These are phyloP conservation scores for Morpho deidamia DNA, from an alignment of 2,888 invertebrate species.

Conservation along the genomic window DNA sequence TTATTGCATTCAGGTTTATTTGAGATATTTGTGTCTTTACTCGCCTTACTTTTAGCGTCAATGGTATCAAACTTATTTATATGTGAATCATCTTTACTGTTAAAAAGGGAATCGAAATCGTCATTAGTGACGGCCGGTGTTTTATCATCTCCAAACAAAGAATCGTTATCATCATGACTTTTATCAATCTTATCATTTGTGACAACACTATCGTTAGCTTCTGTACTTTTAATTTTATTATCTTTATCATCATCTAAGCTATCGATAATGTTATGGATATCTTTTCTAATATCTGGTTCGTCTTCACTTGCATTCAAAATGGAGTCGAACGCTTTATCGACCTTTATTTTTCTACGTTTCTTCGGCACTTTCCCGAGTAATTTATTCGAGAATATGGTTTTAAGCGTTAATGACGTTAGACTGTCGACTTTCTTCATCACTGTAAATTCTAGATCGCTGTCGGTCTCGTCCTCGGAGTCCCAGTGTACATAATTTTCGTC, in stretches of 20 bases:
- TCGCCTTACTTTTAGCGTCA: neutral
- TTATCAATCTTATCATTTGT: slow-evolving; percentile 6
- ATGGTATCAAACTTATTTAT: slow-evolving; percentile 8
- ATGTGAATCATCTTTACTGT: slow-evolving; percentile 2
- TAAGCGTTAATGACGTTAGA: slow-evolving; percentile 40
- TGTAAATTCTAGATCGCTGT: slow-evolving; percentile 16
- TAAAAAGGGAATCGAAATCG: slow-evolving; percentile 25
- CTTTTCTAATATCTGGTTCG: slow-evolving; percentile 30
- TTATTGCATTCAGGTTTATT: neutral
- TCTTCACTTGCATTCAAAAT: slow-evolving; percentile 27
- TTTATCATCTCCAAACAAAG: slow-evolving; percentile 20
- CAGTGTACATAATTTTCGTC: slow-evolving; percentile 46
- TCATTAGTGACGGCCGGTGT: slow-evolving; percentile 19
- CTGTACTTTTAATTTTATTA: neutral
- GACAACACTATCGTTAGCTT: neutral
- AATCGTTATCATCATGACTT: slow-evolving; percentile 17
- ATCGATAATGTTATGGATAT: slow-evolving; percentile 41
- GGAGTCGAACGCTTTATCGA: slow-evolving; percentile 30
- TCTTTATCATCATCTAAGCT: slow-evolving; percentile 32
- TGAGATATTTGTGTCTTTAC: neutral
- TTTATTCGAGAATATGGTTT: slow-evolving; percentile 48
- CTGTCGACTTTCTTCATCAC: slow-evolving; percentile 30
- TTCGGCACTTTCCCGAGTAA: slow-evolving; percentile 46
- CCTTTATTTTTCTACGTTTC: slow-evolving; percentile 36
- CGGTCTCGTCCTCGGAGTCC: slow-evolving; percentile 43